Evolutionary conservation across 1,140 invertebrate genomes (phyloP), one percentile per base, ranked within the genome.

Genomic region (Melitaea cinxia): DNA sequence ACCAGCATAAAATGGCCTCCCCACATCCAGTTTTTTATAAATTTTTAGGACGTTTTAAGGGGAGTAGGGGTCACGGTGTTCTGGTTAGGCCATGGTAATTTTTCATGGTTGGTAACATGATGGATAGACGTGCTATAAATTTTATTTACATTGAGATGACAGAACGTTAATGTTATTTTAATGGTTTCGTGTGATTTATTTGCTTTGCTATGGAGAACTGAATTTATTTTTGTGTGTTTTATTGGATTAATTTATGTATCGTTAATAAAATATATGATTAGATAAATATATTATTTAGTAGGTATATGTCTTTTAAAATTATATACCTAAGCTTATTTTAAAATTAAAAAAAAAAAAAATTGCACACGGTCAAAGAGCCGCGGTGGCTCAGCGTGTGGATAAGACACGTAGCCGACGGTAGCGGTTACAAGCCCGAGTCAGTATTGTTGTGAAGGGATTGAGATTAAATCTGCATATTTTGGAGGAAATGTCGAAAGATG

Each of bases 81-180:
- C 9, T 80, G 77, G 73, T 24, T 4, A 24, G 15, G 2, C 19
- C 33, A 64, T 58, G 70, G 74, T 68, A 72, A 79, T 81, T 78
- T 80, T 81, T 75, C 81, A 78, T 80, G 75, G 68, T 59, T 76
- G 30, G 66, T 62, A 68, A 65, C 70, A 75, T 82, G 81, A 78
- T 71, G 75, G 74, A 79, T 77, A 69, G 75, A 6, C 42, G 68
- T 66, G 70, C 73, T 66, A 81, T 80, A 74, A 82, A 80, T 76
- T 79, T 78, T 77, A 79, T 84, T 76, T 82, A 79, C 69, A 67
- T 72, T 68, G 57, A 75, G 73, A 75, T 80, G 78, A 77, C 80
- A 82, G 70, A 61, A 72, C 70, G 74, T 77, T 81, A 84, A 85
- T 82, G 75, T 68, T 57, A 52, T 82, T 85, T 82, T 84, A 81